A percentile compares a stretch with the other conserved stretches of the same genome.
Conservation (phyloP, 1,140 invertebrate species). For the Zelostemma sp. region DNA sequence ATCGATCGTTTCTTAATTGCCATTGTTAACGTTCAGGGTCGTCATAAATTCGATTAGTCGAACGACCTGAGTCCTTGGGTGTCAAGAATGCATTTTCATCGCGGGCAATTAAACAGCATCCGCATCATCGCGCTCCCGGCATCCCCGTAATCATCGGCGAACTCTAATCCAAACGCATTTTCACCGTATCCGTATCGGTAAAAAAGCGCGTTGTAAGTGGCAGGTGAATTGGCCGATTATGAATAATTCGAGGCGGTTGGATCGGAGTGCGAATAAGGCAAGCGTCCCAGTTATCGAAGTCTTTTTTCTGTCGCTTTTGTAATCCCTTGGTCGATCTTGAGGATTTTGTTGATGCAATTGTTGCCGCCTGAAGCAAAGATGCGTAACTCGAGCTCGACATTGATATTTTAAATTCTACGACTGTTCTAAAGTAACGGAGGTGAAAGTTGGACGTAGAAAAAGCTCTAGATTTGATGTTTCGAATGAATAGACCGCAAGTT, state of each 20-base stretch:
- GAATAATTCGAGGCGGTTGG: background rate
- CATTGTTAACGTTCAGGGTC: constrained; percentile 51
- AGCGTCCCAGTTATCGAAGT: background rate
- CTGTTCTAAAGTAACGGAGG: too few relatives aligned
- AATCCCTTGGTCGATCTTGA: too few relatives aligned
- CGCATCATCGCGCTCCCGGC: background rate
- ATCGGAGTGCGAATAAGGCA: background rate
- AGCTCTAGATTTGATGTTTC: too few relatives aligned
- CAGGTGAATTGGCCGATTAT: background rate
- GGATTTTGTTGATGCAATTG: too few relatives aligned
- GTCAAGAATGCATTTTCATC: background rate
- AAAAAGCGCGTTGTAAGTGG: background rate
- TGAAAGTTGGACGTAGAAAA: too few relatives aligned
- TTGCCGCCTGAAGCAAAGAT: too few relatives aligned
- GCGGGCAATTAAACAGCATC: background rate
- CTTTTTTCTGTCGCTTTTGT: too few relatives aligned
- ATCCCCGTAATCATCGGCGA: background rate
- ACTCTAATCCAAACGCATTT: background rate
- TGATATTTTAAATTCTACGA: too few relatives aligned
- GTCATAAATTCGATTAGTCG: constrained; percentile 55
- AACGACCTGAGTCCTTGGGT: constrained; percentile 49
- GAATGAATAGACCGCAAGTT: too few relatives aligned
- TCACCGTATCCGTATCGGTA: background rate
- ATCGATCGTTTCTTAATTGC: constrained; percentile 55
- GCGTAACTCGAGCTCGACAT: too few relatives aligned